Evolutionary conservation across 2,797 vertebrate genomes (phyloP).

Genomic region (Parauchenoglanis punctatus): DNA sequence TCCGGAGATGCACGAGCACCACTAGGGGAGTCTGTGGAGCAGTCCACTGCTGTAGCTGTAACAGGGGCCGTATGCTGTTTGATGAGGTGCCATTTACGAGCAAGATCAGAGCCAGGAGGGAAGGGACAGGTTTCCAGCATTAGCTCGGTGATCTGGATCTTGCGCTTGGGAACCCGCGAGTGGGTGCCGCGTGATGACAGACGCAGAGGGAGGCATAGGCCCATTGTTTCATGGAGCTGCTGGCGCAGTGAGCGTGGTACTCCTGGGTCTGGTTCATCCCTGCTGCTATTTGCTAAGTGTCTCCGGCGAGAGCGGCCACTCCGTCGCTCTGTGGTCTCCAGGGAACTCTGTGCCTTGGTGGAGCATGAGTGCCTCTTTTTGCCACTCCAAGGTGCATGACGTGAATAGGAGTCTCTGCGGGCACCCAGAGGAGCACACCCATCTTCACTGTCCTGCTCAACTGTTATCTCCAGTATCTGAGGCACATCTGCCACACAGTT

Average conservation of each 20-base stretch:
- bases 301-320: constrained; percentile 77
- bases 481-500: constrained; percentile 94
- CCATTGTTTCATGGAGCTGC: constrained; percentile 90
- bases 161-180: constrained; percentile 82
- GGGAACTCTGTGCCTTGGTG: constrained; percentile 93
- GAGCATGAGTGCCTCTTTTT: constrained; percentile 99
- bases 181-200: constrained; percentile 83
- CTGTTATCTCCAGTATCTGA: constrained; percentile 93
- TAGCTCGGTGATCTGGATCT: constrained; percentile 96
- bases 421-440: constrained; percentile 69
- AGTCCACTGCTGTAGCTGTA: constrained; percentile 68
- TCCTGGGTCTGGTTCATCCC: constrained; percentile 81
- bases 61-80: constrained; percentile 96
- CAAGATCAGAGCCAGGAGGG: constrained; percentile 92
- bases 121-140: constrained; percentile 99
- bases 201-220: constrained; percentile 88
- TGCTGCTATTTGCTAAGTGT: constrained; percentile 78
- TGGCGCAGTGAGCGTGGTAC: constrained; percentile 86
- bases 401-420: constrained; percentile 93
- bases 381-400: constrained; percentile 94
- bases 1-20: constrained; percentile 87
- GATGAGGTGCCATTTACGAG: constrained; percentile 86
- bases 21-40: constrained; percentile 84
- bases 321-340: constrained; percentile 85
- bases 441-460: constrained; percentile 90